Percentiles rank a stretch among this genome's conserved stretches.
These are phyloP conservation scores for Oscheius myriophilus DNA, from an alignment of 2,888 invertebrate species.

Conservation along the genomic window DNA sequence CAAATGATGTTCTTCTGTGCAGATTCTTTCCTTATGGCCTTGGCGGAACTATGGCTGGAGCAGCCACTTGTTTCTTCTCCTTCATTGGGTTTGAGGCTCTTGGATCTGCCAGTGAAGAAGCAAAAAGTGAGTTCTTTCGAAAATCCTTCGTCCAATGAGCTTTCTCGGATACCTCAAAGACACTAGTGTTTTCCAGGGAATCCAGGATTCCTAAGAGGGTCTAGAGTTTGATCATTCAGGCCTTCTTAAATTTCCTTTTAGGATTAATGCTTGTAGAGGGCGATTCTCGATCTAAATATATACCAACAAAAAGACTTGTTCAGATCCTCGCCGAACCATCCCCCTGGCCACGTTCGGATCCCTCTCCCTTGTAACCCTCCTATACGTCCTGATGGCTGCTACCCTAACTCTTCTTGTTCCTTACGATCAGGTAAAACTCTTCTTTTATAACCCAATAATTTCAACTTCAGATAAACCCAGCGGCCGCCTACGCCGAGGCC, in stretches of 20 bases:
- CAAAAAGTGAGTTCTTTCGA: constrained; percentile 34
- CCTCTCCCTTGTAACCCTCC: constrained; percentile 39
- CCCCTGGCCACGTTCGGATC: constrained; percentile 54
- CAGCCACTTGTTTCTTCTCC: constrained; percentile 72
- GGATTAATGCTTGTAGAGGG: neutral
- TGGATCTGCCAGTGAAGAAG: constrained; percentile 72
- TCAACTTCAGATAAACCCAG: constrained; percentile 43
- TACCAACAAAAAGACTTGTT: constrained; percentile 14
- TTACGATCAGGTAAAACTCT: constrained; percentile 41
- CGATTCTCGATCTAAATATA: neutral
- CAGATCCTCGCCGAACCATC: constrained; percentile 51
- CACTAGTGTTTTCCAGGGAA: no score
- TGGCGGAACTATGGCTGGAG: constrained; percentile 71
- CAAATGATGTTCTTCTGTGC: neutral
- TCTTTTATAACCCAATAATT: no score
- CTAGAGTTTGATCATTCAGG: neutral
- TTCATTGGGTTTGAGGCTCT: constrained; percentile 72
- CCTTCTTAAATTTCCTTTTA: neutral
- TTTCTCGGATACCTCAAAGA: no score
- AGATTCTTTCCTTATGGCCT: constrained; percentile 71
- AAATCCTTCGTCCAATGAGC: no score
- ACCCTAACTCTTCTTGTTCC: constrained; percentile 52
- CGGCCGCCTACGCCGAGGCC: constrained; percentile 77
- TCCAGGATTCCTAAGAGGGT: no score
- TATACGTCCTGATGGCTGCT: constrained; percentile 51